phyloP scores from a whole-genome alignment of 2,113 vertebrate species.

The Halcyon malimbica region DNA sequence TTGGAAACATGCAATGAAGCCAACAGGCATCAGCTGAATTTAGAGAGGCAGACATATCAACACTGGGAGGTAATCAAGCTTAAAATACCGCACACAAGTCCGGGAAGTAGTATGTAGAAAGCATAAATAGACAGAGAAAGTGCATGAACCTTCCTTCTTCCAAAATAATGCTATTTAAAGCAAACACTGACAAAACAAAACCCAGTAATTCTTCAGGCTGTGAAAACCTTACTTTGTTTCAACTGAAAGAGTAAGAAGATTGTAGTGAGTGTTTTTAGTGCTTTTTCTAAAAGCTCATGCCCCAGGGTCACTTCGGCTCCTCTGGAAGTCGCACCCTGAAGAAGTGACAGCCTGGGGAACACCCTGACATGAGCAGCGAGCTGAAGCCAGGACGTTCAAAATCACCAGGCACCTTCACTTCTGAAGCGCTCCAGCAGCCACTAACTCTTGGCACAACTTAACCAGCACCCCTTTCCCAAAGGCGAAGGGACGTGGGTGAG shows the following conservation, averaged over 20 bases:
- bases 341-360: neutral
- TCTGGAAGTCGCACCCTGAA: neutral
- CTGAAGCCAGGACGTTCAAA: neutral
- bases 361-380: accelerated
- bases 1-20: constrained; percentile 64
- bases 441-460: neutral
- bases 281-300: neutral
- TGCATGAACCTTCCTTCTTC: neutral
- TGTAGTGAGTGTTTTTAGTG: neutral
- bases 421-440: neutral
- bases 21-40: constrained; percentile 73
- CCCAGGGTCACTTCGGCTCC: neutral
- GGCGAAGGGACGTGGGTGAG: accelerated
- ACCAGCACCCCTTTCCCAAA: neutral
- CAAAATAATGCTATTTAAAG: neutral
- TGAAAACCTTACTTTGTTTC: neutral
- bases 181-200: neutral
- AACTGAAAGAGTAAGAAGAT: neutral
- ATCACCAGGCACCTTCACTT: neutral
- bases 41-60: constrained; percentile 64
- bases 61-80: constrained; percentile 61
- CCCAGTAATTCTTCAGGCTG: neutral
- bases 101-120: constrained; percentile 4
- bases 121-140: neutral
- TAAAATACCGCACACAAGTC: constrained; percentile 70